phyloP scores from a whole-genome alignment of 2,888 invertebrate genomes.

The Parnassius glacialis region DNA sequence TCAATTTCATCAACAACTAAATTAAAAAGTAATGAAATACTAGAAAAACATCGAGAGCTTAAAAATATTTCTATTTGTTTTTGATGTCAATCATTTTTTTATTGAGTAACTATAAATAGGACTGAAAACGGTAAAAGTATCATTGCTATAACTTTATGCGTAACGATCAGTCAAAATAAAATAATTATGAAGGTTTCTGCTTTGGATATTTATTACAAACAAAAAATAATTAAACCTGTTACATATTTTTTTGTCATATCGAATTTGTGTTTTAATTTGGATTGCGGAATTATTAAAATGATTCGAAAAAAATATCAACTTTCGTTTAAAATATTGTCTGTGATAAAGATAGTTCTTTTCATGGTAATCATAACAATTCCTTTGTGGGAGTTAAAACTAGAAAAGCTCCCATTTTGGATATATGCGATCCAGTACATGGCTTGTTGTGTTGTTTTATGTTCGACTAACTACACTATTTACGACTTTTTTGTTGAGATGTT shows the following conservation, averaged over 20 bases:
- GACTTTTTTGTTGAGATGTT: constrained; percentile 21
- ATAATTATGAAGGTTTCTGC: constrained; percentile 12
- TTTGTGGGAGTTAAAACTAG: constrained; percentile 2
- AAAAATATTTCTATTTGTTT: background rate
- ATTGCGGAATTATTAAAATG: constrained; percentile 21
- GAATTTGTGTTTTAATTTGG: constrained; percentile 14
- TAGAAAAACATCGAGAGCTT: background rate
- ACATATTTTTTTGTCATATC: constrained; percentile 12
- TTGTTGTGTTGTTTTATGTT: constrained; percentile 2
- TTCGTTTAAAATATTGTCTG: constrained; percentile 6
- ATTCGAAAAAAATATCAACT: constrained; percentile 4
- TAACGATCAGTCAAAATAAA: background rate
- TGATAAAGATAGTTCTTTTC: constrained; percentile 1
- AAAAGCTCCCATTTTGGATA: background rate
- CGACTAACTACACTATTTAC: constrained; percentile 9
- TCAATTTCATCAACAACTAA: background rate
- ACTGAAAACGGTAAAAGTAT: background rate
- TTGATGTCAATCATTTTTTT: background rate
- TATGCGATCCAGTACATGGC: constrained; percentile 13
- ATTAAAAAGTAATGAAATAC: background rate
- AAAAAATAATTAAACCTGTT: constrained; percentile 11
- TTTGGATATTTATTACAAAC: constrained; percentile 4
- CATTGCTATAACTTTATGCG: background rate
- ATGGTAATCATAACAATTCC: constrained; percentile 10
- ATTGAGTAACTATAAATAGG: background rate